Evolutionary conservation across 2,113 vertebrate species (phyloP).

Genomic region (Hiodon tergisus): DNA sequence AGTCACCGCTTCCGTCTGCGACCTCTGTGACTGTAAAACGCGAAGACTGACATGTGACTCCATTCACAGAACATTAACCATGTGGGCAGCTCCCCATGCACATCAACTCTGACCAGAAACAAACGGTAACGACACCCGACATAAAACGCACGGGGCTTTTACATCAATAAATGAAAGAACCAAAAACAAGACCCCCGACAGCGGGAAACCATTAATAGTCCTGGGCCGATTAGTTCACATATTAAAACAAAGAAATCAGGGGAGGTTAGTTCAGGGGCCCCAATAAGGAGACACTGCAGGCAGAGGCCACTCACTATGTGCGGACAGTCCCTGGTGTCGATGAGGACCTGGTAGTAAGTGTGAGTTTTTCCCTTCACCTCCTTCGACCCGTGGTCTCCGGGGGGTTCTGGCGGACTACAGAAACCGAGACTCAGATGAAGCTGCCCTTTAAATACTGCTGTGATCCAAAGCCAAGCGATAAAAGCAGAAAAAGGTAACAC

Average conservation of each 20-base stretch:
- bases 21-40: slow-evolving; percentile 81
- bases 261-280: too few relatives aligned
- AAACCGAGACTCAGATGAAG: not conserved
- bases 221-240: too few relatives aligned
- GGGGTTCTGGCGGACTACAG: slow-evolving; percentile 65
- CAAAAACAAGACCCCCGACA: too few relatives aligned
- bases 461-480: not conserved
- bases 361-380: slow-evolving; percentile 94
- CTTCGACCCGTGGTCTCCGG: slow-evolving; percentile 79
- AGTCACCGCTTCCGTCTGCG: slow-evolving; percentile 95
- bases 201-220: too few relatives aligned
- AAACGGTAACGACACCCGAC: too few relatives aligned
- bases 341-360: slow-evolving; percentile 93
- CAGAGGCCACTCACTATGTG: slow-evolving; percentile 76
- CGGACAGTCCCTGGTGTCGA: slow-evolving; percentile 81
- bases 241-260: too few relatives aligned
- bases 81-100: too few relatives aligned
- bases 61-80: not conserved
- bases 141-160: too few relatives aligned
- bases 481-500: not conserved
- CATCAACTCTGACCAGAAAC: too few relatives aligned
- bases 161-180: too few relatives aligned
- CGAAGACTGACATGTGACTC: slow-evolving; percentile 15
- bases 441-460: not conserved
- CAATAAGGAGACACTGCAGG: too few relatives aligned